Percentiles rank a stretch among this genome's conserved stretches.
These are phyloP conservation scores for Pachyramphus minor DNA, from an alignment of 2,113 vertebrate genomes.

Conservation along the genomic window DNA sequence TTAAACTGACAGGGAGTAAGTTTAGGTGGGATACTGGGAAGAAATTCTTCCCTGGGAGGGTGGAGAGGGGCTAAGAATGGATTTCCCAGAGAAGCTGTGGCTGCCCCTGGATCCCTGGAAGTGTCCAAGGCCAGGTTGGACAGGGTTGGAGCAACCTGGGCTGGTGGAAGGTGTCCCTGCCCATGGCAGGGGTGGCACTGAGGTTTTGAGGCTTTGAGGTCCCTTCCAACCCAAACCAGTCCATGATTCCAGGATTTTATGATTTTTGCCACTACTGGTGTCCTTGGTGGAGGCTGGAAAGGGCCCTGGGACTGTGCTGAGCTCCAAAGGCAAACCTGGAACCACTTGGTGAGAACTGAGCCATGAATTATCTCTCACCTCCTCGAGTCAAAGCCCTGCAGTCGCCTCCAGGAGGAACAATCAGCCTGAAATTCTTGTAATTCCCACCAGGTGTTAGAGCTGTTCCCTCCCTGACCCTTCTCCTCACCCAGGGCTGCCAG, in stretches of 20 bases:
- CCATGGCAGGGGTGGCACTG: background rate
- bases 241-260: background rate
- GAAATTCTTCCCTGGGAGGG: background rate
- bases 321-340: background rate
- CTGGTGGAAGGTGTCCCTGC: background rate
- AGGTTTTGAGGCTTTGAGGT: fast-evolving
- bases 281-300: background rate
- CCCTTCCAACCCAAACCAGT: background rate
- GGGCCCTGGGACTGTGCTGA: background rate
- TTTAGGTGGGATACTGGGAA: background rate
- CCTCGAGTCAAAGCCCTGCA: background rate
- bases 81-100: background rate
- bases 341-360: background rate
- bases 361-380: background rate
- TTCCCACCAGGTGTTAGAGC: background rate
- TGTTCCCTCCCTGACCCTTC: background rate
- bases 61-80: background rate
- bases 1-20: background rate
- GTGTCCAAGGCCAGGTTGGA: background rate
- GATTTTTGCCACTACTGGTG: background rate
- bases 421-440: background rate
- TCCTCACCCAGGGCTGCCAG: background rate
- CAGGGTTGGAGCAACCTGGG: background rate
- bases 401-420: background rate
- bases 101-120: background rate